Evolutionary conservation across 2,113 vertebrate genomes (phyloP).

Genomic region (Neodon shergylaensis): DNA sequence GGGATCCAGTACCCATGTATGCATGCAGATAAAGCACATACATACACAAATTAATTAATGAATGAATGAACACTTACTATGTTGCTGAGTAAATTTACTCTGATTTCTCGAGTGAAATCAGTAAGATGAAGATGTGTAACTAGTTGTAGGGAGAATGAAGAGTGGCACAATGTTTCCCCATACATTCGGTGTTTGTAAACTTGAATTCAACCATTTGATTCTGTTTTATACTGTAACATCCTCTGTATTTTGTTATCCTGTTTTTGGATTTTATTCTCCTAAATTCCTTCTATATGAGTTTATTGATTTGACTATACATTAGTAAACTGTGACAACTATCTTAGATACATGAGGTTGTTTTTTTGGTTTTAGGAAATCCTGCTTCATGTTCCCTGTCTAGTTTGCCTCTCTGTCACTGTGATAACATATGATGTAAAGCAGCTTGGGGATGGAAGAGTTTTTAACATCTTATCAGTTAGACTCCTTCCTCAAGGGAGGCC

Average conservation of each 20-base stretch:
- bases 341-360: constrained; percentile 9
- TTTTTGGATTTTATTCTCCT: constrained; percentile 15
- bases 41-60: neutral
- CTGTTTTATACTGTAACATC: neutral
- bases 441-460: neutral
- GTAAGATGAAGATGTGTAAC: neutral
- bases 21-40: neutral
- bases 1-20: neutral
- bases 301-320: neutral
- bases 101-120: constrained; percentile 29
- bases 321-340: neutral
- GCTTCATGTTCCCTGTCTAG: neutral
- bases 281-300: neutral
- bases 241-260: neutral
- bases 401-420: neutral
- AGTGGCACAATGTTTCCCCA: neutral
- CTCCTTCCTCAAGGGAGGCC: neutral
- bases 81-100: neutral
- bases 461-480: neutral
- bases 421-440: neutral
- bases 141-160: neutral
- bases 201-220: neutral
- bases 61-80: neutral
- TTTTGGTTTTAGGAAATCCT: neutral
- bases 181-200: neutral